Conservation (phyloP, 2,113 vertebrate genomes). For the Rhodinocichla rosea region DNA sequence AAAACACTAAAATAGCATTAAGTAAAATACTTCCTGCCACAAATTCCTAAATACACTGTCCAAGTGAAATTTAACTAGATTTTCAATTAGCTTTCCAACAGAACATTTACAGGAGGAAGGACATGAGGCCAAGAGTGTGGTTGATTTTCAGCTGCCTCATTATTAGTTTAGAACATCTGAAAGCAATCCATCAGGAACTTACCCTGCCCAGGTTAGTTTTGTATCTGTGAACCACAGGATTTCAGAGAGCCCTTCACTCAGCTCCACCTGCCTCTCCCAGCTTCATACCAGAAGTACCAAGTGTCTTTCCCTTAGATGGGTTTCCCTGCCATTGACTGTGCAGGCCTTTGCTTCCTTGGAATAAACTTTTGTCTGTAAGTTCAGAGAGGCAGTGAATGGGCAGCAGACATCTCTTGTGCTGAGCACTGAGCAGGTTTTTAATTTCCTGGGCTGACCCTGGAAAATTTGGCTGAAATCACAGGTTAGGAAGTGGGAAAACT, state of each 20-base stretch:
- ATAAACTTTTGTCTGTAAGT: neutral
- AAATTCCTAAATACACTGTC: neutral
- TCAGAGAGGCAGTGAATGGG: neutral
- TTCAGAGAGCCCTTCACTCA: neutral
- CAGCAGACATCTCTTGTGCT: rapidly evolving
- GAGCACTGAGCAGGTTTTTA: neutral
- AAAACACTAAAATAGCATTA: neutral
- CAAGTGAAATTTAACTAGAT: neutral
- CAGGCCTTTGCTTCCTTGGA: neutral
- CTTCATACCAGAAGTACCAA: neutral
- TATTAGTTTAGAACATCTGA: neutral
- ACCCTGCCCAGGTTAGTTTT: neutral
- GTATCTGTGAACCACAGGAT: neutral
- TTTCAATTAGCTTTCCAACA: neutral
- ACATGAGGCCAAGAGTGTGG: neutral
- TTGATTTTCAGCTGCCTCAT: neutral
- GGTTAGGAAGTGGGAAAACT: neutral
- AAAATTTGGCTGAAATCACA: neutral
- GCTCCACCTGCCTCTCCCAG: neutral
- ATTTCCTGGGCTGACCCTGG: neutral
- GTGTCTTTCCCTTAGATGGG: neutral
- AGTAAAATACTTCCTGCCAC: slow-evolving; percentile 25
- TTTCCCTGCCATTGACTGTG: neutral
- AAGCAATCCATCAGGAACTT: neutral
- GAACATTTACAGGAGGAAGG: neutral